A percentile compares a stretch with the other conserved stretches of the same genome.
These are phyloP conservation scores for Heterocephalus glaber DNA, from an alignment of 2,113 vertebrate genomes.

Conservation along the genomic window DNA sequence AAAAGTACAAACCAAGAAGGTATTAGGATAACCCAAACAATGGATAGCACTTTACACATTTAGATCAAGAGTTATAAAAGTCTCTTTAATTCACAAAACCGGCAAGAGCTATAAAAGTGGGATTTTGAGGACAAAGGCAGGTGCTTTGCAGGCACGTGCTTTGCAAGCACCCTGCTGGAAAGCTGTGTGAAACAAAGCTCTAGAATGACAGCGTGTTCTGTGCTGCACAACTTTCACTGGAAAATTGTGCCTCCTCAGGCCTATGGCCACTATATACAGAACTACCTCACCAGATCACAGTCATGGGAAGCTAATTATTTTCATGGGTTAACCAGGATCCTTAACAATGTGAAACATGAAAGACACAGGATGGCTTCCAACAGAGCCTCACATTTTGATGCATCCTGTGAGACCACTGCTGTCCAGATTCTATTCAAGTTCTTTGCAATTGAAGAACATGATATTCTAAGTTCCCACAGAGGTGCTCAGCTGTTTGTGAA, in stretches of 20 bases:
- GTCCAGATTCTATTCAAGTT: not conserved
- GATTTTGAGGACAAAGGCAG: constrained; percentile 70
- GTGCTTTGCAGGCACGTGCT: constrained; percentile 74
- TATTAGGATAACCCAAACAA: constrained; percentile 58
- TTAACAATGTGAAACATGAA: not conserved
- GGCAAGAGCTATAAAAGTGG: constrained; percentile 51
- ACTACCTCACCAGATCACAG: not conserved
- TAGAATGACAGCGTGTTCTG: constrained; percentile 64
- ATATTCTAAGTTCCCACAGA: constrained; percentile 13
- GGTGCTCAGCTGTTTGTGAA: not conserved
- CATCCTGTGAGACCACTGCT: not conserved
- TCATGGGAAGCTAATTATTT: not conserved
- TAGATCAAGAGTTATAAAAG: constrained; percentile 56
- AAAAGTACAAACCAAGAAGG: constrained; percentile 66
- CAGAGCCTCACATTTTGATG: not conserved
- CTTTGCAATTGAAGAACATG: not conserved
- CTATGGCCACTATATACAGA: not conserved
- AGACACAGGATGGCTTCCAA: not conserved
- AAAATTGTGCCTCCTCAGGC: not conserved
- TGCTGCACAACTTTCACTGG: not conserved
- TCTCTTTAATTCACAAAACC: constrained; percentile 51
- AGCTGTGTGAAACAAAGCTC: constrained; percentile 81
- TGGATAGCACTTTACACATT: constrained; percentile 62
- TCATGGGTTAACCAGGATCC: not conserved
- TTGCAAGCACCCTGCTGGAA: constrained; percentile 70